Evolutionary conservation across 2,888 invertebrate species (phyloP).

Genomic region (Schizotus pectinicornis): DNA sequence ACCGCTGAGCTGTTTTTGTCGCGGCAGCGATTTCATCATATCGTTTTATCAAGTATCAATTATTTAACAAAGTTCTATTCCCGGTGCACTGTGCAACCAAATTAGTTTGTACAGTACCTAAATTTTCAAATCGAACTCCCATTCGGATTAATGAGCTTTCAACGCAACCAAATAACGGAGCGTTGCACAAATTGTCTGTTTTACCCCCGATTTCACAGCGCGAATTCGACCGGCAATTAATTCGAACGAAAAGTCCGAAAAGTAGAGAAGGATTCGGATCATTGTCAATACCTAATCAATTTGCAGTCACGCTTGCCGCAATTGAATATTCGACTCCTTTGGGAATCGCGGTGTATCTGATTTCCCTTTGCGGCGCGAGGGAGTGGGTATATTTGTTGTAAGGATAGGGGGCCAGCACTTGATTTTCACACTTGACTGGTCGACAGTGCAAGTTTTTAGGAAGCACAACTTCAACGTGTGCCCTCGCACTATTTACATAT

Average conservation of each 20-base stretch:
- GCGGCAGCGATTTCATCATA: constrained; percentile 31
- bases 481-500: not conserved
- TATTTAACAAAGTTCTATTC: constrained; percentile 38
- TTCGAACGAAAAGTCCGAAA: not conserved
- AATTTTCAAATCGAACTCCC: constrained; percentile 10
- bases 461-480: not conserved
- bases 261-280: too few relatives aligned
- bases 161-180: not conserved
- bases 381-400: constrained; percentile 4
- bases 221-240: too few relatives aligned
- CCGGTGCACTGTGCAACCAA: constrained; percentile 14
- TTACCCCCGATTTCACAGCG: too few relatives aligned
- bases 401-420: constrained; percentile 9
- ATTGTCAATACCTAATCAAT: constrained; percentile 17
- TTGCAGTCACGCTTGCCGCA: constrained; percentile 3
- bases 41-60: constrained; percentile 41
- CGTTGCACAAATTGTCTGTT: not conserved
- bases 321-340: constrained; percentile 9
- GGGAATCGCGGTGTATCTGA: constrained; percentile 13
- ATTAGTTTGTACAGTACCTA: constrained; percentile 7
- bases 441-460: not conserved
- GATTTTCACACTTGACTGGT: constrained; percentile 19
- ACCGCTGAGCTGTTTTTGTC: constrained; percentile 28
- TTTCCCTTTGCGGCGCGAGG: constrained; percentile 12
- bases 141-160: not conserved